These are phyloP conservation scores for Fistularia tabacaria DNA, from an alignment of 2,797 vertebrate genomes.

Conservation along the genomic window DNA sequence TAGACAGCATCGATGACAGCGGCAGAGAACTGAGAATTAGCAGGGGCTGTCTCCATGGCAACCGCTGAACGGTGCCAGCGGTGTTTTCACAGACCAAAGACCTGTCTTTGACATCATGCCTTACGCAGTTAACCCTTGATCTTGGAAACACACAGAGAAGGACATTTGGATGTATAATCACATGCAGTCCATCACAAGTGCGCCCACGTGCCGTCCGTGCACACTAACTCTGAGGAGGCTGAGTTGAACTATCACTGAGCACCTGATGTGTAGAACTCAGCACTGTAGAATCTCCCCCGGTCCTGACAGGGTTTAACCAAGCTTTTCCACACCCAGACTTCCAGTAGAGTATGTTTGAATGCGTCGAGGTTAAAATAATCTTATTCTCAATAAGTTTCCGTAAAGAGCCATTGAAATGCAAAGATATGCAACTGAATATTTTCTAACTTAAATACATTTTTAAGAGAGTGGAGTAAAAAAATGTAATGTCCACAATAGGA, in stretches of 20 bases:
- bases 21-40: constrained; percentile 42
- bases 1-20: constrained; percentile 27
- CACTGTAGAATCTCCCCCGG: constrained; percentile 50
- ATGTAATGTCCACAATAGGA: constrained; percentile 27
- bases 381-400: constrained; percentile 9
- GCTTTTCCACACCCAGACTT: constrained; percentile 58
- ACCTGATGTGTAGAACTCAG: constrained; percentile 59
- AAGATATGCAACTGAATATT: constrained; percentile 12
- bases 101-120: constrained; percentile 62
- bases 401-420: constrained; percentile 19
- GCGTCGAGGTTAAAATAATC: constrained; percentile 18
- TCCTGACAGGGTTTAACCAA: constrained; percentile 65
- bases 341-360: constrained; percentile 20
- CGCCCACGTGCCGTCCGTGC: constrained; percentile 15
- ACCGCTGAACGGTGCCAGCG: constrained; percentile 51
- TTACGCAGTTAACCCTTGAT: constrained; percentile 68
- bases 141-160: constrained; percentile 49
- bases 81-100: constrained; percentile 55
- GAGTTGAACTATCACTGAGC: constrained; percentile 61
- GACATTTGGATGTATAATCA: constrained; percentile 41
- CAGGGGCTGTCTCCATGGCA: constrained; percentile 63
- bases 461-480: constrained; percentile 17
- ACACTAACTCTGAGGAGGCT: constrained; percentile 19
- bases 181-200: constrained; percentile 6
- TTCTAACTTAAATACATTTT: constrained; percentile 22